A percentile compares a stretch with the other conserved stretches of the same genome.
Conservation (phyloP, 2,888 invertebrate genomes). For the Philonicus albiceps region DNA sequence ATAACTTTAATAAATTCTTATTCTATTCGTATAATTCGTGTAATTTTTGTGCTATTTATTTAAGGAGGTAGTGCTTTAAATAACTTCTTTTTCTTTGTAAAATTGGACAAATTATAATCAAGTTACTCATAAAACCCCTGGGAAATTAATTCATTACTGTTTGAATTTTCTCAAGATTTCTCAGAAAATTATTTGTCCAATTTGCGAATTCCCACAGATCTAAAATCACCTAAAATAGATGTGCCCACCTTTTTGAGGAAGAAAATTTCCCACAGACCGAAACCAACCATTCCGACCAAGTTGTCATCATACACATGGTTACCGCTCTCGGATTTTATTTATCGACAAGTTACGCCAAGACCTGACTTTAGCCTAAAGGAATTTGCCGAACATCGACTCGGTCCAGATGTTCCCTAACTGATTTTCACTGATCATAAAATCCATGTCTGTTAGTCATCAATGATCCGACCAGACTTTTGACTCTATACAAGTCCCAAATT, state of each 20-base stretch:
- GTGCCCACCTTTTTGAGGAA: not conserved
- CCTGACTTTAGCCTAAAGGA: not conserved
- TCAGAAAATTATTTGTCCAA: not conserved
- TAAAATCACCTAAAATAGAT: not conserved
- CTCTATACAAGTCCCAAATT: not conserved
- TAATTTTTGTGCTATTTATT: too few species aligned
- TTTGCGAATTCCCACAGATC: constrained; percentile 14
- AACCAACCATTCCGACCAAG: not conserved
- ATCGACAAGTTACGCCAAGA: not conserved
- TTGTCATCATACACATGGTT: constrained; percentile 7
- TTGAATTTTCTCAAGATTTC: not conserved
- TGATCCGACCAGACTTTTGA: not conserved
- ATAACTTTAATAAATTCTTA: too few species aligned
- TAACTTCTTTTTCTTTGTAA: too few species aligned
- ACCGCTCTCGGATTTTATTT: constrained; percentile 6
- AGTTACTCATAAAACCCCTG: not conserved
- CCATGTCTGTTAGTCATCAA: constrained; percentile 30
- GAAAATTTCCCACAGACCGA: constrained; percentile 4
- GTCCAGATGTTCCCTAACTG: constrained; percentile 33
- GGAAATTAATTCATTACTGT: not conserved
- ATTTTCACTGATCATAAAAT: constrained; percentile 8
- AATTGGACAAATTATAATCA: too few species aligned
- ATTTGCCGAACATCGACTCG: constrained; percentile 12
- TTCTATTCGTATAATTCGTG: too few species aligned
- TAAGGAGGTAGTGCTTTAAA: too few species aligned